These are phyloP conservation scores for Himalopsyche kuldschensis DNA, from an alignment of 2,888 invertebrate genomes.

Conservation along the genomic window DNA sequence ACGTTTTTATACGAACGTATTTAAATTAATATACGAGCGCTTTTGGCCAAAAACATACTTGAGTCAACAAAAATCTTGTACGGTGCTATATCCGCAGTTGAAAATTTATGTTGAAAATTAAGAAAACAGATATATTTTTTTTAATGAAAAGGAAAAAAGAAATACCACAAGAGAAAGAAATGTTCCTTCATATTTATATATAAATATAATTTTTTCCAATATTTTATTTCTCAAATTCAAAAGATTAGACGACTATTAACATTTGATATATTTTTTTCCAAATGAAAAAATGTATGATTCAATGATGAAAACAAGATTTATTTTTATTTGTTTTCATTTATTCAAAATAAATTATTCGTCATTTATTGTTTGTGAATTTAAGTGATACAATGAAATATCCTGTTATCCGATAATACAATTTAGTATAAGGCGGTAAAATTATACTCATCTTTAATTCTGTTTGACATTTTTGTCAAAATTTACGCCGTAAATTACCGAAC, in stretches of 20 bases:
- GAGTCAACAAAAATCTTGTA: too few species aligned
- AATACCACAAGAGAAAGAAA: neutral
- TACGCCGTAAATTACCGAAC: neutral
- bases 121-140: neutral
- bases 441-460: neutral
- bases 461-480: neutral
- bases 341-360: too few species aligned
- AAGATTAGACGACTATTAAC: neutral
- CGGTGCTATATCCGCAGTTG: too few species aligned
- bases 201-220: neutral
- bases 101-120: too few species aligned
- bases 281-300: too few species aligned
- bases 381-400: neutral
- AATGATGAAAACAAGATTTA: too few species aligned
- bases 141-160: neutral
- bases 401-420: neutral
- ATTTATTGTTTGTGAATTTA: neutral
- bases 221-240: neutral
- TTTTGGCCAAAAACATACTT: too few species aligned
- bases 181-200: neutral
- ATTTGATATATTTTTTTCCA: too few species aligned
- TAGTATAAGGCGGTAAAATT: neutral
- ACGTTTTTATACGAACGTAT: too few species aligned
- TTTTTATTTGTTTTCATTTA: too few species aligned
- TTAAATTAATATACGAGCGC: too few species aligned